Percentiles rank a stretch among this genome's conserved stretches.
Evolutionary conservation across 30 jellyfish, hydroid and myxozoan genomes (phyloP).

Genomic region (Aurelia sp.): DNA sequence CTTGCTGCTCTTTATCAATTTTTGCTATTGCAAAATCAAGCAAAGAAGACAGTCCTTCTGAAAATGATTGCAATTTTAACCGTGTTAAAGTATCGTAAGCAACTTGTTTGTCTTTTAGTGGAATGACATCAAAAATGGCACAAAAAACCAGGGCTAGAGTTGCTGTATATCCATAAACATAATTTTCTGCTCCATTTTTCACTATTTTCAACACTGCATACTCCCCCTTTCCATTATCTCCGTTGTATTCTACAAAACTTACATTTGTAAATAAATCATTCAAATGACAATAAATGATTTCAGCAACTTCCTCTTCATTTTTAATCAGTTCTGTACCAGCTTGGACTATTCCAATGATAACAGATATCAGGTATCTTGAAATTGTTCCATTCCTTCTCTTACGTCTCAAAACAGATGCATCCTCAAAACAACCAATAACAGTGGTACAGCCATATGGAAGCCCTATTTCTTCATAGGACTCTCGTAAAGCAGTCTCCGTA

Average conservation of each 20-base stretch:
- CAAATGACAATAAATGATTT: conserved; percentile 9
- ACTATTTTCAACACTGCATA: no score
- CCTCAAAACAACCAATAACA: conserved; percentile 30
- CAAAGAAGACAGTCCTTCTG: background rate
- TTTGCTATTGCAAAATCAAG: background rate
- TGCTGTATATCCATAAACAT: conserved; percentile 26
- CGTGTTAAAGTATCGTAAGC: background rate
- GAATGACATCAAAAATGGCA: conserved; percentile 18
- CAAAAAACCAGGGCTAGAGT: conserved; percentile 2
- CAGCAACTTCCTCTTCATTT: conserved; percentile 33
- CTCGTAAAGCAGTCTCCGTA: conserved; percentile 51
- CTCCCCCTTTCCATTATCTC: background rate
- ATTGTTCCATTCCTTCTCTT: background rate
- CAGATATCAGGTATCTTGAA: background rate
- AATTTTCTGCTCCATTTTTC: background rate
- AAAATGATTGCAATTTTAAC: background rate
- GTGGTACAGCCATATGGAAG: conserved; percentile 10
- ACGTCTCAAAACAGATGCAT: background rate
- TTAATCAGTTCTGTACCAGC: background rate
- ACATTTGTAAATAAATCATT: background rate
- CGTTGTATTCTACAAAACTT: background rate
- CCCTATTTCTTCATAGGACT: conserved; percentile 51
- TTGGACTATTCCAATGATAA: conserved; percentile 40
- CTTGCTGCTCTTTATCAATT: no score
- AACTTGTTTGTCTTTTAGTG: background rate